A percentile compares a stretch with the other conserved stretches of the same genome.
phyloP scores from a whole-genome alignment of 2,888 invertebrate genomes.

The Apamea anceps region DNA sequence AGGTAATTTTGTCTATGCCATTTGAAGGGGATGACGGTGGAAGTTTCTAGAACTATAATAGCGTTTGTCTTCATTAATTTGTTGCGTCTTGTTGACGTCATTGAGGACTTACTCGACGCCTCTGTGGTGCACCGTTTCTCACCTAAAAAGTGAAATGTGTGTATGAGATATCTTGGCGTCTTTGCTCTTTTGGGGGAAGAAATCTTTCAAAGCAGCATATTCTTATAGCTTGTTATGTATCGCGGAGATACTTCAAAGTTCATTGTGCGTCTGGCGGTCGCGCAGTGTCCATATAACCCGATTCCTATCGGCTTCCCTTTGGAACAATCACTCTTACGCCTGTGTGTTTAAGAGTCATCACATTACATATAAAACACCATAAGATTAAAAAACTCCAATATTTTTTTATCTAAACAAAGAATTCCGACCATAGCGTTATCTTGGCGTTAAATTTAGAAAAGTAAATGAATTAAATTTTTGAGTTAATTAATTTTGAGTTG shows the following conservation, averaged over 20 bases:
- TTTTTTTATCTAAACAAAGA: no score
- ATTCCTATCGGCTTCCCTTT: background rate
- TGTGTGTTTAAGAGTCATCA: background rate
- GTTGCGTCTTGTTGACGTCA: slow-evolving; percentile 83
- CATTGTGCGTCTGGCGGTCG: no score
- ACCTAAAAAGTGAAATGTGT: slow-evolving; percentile 84
- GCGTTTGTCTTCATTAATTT: slow-evolving; percentile 84
- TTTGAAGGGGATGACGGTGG: slow-evolving; percentile 83
- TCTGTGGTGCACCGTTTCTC: slow-evolving; percentile 60
- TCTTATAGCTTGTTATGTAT: background rate
- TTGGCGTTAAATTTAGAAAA: no score
- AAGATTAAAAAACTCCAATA: no score
- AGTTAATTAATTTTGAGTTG: no score
- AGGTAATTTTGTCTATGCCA: slow-evolving; percentile 86
- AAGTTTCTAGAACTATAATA: slow-evolving; percentile 79
- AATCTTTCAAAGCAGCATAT: background rate
- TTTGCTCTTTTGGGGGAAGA: background rate
- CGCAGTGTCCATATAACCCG: background rate
- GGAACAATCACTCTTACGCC: background rate
- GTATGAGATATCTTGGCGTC: slow-evolving; percentile 63
- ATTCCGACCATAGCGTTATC: no score
- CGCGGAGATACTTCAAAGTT: background rate
- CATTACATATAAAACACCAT: background rate
- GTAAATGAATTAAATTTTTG: no score
- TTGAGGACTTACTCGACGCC: slow-evolving; percentile 76